Evolutionary conservation across 2,113 vertebrate genomes (phyloP), one percentile per base, ranked within the genome.

Genomic region (Odobenus rosmarus): DNA sequence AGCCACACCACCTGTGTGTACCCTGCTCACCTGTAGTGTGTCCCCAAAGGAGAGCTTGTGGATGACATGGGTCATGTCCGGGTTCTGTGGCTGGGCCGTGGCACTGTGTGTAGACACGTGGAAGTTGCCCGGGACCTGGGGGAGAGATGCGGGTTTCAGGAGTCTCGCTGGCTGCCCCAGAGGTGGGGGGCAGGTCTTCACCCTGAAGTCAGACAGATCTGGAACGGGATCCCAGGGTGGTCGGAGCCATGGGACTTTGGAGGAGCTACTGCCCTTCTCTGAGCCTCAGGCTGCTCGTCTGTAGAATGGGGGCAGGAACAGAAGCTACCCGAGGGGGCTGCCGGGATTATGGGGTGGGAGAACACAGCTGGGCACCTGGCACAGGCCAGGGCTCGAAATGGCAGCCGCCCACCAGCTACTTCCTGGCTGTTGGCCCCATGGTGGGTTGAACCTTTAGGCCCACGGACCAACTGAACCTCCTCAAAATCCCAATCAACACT

Each of bases 41-140:
- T 99, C 99, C 93, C 99, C 99, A 96, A 99, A 99, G 81, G 99
- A 99, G 76, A 99, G 99, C 97, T 99, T 99, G 98, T 99, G 99
- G 98, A 99, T 99, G 97, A 98, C 42, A 49, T 99, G 99, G 92
- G 99, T 99, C 99, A 99, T 99, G 98, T 99, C 99, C 8, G 99
- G 99, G 98, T 98, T 99, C 98, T 99, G 99, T 31, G 99, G 99
- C 98, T 99, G 99, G 3, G 99, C 99, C 3, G 99, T 99, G 82
- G 99, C 99, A n/a, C 99, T 99, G 98, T 99, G 99, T 1, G 99
- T 99, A 13, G 99, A 99, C 96, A 99, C 99, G 0, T 99, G 99
- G 97, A 99, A 99, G 98, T 99, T 99, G 95, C 99, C 99, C 0
- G 99, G 99, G 77, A 99, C 99, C 99, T 99, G 62, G 42, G 49